Conservation (phyloP, 2,797 vertebrate species). For the Myotis findleyi region DNA sequence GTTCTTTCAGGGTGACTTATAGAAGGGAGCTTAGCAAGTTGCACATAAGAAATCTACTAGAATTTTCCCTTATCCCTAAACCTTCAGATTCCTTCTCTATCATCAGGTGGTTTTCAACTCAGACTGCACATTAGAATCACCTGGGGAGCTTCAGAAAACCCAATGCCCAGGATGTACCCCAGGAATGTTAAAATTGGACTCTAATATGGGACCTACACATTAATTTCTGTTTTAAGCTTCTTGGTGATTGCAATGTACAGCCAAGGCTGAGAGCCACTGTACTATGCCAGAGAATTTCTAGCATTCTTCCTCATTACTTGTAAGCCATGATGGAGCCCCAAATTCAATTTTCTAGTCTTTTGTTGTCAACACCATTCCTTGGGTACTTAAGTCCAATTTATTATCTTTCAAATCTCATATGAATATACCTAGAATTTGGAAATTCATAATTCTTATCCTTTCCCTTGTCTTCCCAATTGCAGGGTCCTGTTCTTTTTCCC, state of each 20-base stretch:
- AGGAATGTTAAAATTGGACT: neutral
- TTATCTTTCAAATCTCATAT: constrained; percentile 1
- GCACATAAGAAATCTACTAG: neutral
- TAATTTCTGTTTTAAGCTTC: neutral
- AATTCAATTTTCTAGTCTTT: neutral
- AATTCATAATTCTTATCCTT: neutral
- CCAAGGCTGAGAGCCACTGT: neutral
- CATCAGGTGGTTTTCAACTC: neutral
- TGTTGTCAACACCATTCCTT: neutral
- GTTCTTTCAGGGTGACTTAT: neutral
- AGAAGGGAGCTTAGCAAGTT: neutral
- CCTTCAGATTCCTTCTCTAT: neutral
- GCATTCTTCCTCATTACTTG: neutral
- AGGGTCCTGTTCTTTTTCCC: neutral
- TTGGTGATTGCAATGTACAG: neutral
- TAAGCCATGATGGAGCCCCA: neutral
- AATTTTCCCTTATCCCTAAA: neutral
- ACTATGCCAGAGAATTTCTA: neutral
- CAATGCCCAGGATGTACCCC: neutral
- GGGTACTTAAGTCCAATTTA: neutral
- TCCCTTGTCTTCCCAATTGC: neutral
- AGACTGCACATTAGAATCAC: neutral
- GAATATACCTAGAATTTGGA: neutral
- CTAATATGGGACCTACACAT: neutral
- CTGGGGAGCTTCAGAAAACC: neutral